Conservation (phyloP, 2,113 vertebrate genomes). For the Ibidorhyncha struthersii region DNA sequence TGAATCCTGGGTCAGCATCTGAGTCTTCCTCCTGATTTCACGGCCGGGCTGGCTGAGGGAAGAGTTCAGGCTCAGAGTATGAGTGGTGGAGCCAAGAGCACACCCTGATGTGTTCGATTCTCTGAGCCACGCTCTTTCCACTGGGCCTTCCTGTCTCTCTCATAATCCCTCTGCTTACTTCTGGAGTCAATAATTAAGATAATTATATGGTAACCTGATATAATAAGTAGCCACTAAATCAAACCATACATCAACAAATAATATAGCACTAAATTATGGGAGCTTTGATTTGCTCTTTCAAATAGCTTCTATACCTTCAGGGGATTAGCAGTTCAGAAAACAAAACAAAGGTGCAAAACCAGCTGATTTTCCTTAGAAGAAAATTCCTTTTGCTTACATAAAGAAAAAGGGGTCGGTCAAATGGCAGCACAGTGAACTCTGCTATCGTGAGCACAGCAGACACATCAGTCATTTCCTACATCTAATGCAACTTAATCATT, state of each 20-base stretch:
- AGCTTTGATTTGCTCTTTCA: conserved; percentile 54
- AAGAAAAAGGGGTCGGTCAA: neutral
- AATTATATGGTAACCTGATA: conserved; percentile 69
- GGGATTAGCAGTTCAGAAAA: conserved; percentile 46
- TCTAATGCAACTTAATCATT: conserved; percentile 53
- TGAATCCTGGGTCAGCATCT: neutral
- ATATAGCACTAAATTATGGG: conserved; percentile 44
- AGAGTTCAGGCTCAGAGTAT: neutral
- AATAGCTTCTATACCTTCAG: conserved; percentile 38
- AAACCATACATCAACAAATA: conserved; percentile 62
- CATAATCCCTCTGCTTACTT: conserved; percentile 49
- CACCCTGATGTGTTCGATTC: neutral
- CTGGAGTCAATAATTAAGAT: conserved; percentile 63
- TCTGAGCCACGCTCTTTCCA: conserved; percentile 28
- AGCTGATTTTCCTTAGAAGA: conserved; percentile 25
- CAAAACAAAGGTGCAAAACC: conserved; percentile 41
- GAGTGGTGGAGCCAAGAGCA: neutral
- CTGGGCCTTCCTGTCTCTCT: conserved; percentile 40
- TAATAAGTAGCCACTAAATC: conserved; percentile 64
- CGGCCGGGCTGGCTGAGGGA: neutral
- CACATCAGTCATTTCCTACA: conserved; percentile 35
- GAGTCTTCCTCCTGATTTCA: neutral
- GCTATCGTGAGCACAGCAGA: neutral
- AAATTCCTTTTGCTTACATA: conserved; percentile 25
- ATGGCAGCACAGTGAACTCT: conserved; percentile 7